Percentiles rank a stretch among this genome's conserved stretches.
phyloP scores from a whole-genome alignment of 2,797 vertebrate species.

The Enoplosus armatus region DNA sequence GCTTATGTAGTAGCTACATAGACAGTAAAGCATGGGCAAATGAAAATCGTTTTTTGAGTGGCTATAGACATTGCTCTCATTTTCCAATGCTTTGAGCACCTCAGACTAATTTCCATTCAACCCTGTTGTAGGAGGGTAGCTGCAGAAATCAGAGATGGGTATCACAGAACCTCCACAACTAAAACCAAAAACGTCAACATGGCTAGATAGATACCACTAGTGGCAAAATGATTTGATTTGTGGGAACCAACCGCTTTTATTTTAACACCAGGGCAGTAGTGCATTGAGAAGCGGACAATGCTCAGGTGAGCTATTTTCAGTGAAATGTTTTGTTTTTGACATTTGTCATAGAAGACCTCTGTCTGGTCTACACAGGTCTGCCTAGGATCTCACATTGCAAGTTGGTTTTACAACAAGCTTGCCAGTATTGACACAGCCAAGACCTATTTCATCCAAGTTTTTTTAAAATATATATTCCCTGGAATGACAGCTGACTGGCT shows the following conservation, averaged over 20 bases:
- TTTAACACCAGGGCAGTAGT: background rate
- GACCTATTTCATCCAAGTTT: conserved; percentile 6
- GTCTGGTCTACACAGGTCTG: background rate
- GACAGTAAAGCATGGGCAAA: too few species aligned
- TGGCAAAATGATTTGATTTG: background rate
- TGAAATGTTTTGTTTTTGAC: background rate
- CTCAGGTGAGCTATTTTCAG: background rate
- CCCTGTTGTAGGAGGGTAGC: rapidly evolving
- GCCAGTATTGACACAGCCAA: background rate
- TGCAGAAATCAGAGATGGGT: background rate
- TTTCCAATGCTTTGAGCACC: background rate
- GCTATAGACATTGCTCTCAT: background rate
- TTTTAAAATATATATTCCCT: too few species aligned
- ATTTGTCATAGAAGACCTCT: background rate
- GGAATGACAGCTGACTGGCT: conserved; percentile 40
- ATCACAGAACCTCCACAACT: background rate
- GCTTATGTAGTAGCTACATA: background rate
- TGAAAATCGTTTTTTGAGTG: background rate
- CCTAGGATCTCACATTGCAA: conserved; percentile 1
- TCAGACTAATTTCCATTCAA: background rate
- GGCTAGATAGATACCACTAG: background rate
- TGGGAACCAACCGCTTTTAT: background rate
- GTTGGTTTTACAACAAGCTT: conserved; percentile 14
- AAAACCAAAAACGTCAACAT: background rate
- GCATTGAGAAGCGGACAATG: background rate